A percentile compares a stretch with the other conserved stretches of the same genome.
phyloP scores from a whole-genome alignment of 2,113 vertebrate genomes.

The Pyxicephalus adspersus region DNA sequence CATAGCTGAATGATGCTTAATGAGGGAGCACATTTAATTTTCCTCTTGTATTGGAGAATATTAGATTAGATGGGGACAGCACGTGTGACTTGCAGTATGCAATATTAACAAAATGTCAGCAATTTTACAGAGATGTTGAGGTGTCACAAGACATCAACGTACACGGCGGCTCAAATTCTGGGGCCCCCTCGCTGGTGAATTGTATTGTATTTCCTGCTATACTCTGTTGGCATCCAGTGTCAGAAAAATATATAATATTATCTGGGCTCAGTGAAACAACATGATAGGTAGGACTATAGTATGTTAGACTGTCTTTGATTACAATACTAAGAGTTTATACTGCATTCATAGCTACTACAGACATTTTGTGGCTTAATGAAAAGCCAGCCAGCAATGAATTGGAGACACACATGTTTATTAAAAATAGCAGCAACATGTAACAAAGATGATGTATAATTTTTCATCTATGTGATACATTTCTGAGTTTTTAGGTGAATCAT shows the following conservation, averaged over 20 bases:
- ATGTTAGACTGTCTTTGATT: background rate
- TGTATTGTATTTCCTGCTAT: background rate
- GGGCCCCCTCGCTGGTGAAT: constrained; percentile 5
- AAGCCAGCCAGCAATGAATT: too few relatives aligned
- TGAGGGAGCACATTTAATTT: constrained; percentile 47
- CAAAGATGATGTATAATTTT: too few relatives aligned
- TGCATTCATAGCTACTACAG: too few relatives aligned
- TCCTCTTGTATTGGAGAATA: constrained; percentile 33
- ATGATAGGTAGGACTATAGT: background rate
- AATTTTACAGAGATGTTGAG: background rate
- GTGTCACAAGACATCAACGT: constrained; percentile 30
- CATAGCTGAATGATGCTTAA: constrained; percentile 38
- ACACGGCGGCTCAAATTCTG: constrained; percentile 2
- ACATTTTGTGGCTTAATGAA: too few relatives aligned
- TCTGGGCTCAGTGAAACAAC: background rate
- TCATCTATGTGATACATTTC: too few relatives aligned
- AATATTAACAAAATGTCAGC: constrained; percentile 24
- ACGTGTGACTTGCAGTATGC: background rate
- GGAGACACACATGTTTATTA: too few relatives aligned
- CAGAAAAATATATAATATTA: constrained; percentile 4
- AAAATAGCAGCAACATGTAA: too few relatives aligned
- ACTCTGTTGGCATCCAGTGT: background rate
- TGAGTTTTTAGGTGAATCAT: too few relatives aligned
- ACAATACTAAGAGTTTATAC: background rate
- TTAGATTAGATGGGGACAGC: constrained; percentile 17